A percentile compares a stretch with the other conserved stretches of the same genome.
phyloP scores from a whole-genome alignment of 1,140 invertebrate genomes.

The Notospermus geniculatus region DNA sequence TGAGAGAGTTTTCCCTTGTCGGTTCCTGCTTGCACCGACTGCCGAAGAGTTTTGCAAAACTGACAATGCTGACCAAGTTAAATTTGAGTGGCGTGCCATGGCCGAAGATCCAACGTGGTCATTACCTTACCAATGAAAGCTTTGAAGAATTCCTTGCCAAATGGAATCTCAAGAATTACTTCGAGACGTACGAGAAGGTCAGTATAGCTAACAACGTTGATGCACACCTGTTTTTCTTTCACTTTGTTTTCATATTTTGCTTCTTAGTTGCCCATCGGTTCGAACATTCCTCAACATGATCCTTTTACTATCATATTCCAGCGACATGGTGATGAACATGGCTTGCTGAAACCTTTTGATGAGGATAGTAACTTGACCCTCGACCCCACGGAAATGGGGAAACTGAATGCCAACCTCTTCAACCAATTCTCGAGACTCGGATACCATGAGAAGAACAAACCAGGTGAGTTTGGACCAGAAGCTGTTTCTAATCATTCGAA shows the following conservation, averaged over 20 bases:
- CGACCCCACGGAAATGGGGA: constrained; percentile 39
- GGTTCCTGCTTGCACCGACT: constrained; percentile 41
- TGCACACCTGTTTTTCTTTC: no score
- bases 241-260: no score
- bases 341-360: constrained; percentile 39
- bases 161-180: background rate
- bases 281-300: no score
- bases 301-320: no score
- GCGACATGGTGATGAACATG: constrained; percentile 28
- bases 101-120: constrained; percentile 27
- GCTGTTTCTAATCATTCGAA: no score
- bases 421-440: constrained; percentile 44
- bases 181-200: no score
- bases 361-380: constrained; percentile 39
- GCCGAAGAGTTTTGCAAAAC: constrained; percentile 32
- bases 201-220: no score
- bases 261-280: no score
- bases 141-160: constrained; percentile 30
- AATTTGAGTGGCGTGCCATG: constrained; percentile 34
- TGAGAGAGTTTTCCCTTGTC: constrained; percentile 29
- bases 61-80: constrained; percentile 37
- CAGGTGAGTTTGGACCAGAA: no score
- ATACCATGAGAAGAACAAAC: no score
- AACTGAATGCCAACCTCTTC: constrained; percentile 45
- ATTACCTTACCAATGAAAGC: constrained; percentile 32